Evolutionary conservation across 2,797 vertebrate species (phyloP).

Genomic region (Takifugu ocellatus): DNA sequence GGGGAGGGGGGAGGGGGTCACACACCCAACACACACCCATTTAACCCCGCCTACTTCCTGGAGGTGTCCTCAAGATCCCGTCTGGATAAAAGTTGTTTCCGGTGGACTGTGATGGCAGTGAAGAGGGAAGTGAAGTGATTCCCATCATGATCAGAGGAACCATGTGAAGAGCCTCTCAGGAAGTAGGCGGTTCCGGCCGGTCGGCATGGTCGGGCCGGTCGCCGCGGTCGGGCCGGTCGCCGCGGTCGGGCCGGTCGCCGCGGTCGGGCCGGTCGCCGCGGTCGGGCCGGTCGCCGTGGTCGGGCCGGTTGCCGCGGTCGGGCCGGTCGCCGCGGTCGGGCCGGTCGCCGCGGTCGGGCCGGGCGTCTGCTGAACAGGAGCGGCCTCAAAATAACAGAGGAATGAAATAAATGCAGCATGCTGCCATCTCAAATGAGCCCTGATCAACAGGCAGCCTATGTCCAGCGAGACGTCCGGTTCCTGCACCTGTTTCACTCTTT

Average conservation of each 20-base stretch:
- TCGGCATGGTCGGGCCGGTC: constrained; percentile 21
- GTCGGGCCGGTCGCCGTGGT: no score
- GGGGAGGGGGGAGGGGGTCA: not conserved
- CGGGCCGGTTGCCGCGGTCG: constrained; percentile 44
- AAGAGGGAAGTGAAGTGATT: no score
- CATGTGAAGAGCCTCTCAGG: constrained; percentile 10
- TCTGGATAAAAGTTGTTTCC: no score
- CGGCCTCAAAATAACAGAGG: constrained; percentile 14
- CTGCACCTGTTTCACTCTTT: constrained; percentile 32
- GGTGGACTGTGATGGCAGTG: no score
- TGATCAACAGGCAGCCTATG: constrained; percentile 29
- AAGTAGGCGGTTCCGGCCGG: constrained; percentile 7
- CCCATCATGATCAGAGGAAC: no score
- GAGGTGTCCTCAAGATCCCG: not conserved
- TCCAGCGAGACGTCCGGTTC: constrained; percentile 43
- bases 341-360: constrained; percentile 25
- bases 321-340: not conserved
- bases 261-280: constrained; percentile 20
- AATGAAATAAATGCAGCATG: not conserved
- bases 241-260: constrained; percentile 18
- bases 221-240: no score
- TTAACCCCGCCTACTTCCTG: constrained; percentile 27
- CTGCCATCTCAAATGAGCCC: not conserved
- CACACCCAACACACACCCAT: constrained; percentile 11
- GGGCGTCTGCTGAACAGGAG: constrained; percentile 58